A percentile compares a stretch with the other conserved stretches of the same genome.
Conservation (phyloP, 2,797 vertebrate species). For the Urosaurus nigricauda region DNA sequence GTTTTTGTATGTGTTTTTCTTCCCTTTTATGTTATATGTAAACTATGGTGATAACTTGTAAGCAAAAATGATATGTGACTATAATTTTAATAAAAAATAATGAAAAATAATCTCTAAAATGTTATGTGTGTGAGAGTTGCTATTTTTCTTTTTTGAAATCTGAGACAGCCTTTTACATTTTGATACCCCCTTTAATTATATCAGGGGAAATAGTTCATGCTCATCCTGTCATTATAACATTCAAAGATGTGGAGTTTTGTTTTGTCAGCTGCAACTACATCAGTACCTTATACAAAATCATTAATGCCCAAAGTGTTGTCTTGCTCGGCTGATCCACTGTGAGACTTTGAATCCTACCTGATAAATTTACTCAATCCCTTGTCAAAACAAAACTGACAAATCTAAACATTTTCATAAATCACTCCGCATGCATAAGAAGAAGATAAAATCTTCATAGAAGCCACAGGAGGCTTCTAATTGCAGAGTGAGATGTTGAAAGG, state of each 20-base stretch:
- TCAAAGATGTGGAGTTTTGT: neutral
- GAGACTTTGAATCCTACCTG: constrained; percentile 9
- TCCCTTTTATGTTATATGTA: no score
- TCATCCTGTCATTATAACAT: neutral
- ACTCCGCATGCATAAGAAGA: neutral
- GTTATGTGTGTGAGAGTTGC: neutral
- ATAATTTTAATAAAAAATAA: no score
- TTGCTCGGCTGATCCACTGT: neutral
- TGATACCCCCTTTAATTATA: neutral
- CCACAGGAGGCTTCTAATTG: constrained; percentile 14
- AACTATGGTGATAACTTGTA: no score
- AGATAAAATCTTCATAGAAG: neutral
- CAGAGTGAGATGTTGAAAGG: constrained; percentile 2
- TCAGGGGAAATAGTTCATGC: neutral
- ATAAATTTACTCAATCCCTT: constrained; percentile 30
- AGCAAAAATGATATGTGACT: no score
- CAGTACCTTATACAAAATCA: neutral
- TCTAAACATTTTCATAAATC: constrained; percentile 33
- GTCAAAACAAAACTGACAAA: constrained; percentile 26
- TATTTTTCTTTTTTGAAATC: neutral
- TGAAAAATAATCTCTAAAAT: neutral
- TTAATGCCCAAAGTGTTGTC: neutral
- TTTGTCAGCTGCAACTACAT: neutral
- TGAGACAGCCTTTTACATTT: constrained; percentile 9
- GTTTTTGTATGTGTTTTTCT: no score